These are phyloP conservation scores for Florisuga fusca DNA, from an alignment of 2,797 vertebrate species.

Conservation along the genomic window DNA sequence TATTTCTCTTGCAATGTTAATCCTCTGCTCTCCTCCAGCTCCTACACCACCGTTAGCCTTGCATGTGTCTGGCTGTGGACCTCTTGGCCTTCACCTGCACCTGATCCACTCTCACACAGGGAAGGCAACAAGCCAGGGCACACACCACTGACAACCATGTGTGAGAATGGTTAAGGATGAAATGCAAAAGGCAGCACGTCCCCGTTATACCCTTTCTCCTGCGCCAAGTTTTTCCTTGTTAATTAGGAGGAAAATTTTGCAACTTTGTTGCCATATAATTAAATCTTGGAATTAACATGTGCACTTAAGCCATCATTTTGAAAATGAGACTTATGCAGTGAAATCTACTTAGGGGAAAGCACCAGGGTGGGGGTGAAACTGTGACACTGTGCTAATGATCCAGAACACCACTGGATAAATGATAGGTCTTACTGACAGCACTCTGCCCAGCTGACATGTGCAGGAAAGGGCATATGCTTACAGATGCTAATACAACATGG, in stretches of 20 bases:
- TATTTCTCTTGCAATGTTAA: background rate
- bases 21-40: background rate
- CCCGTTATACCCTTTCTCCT: background rate
- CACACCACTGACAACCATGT: background rate
- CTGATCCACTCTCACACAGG: background rate
- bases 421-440: conserved; percentile 27
- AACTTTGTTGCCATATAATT: conserved; percentile 41
- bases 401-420: conserved; percentile 37
- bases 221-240: conserved; percentile 30
- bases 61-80: background rate
- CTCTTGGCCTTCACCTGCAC: background rate
- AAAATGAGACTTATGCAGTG: conserved; percentile 20
- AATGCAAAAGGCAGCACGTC: background rate
- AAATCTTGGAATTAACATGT: conserved; percentile 61
- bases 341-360: conserved; percentile 17
- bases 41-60: background rate
- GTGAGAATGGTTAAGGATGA: background rate
- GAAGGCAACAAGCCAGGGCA: background rate
- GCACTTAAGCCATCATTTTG: conserved; percentile 45
- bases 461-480: background rate
- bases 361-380: background rate
- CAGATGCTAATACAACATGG: background rate
- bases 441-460: background rate
- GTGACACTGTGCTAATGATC: conserved; percentile 26
- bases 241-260: conserved; percentile 65